Conservation (phyloP, 2,888 invertebrate species). For the Danaus chrysippus region DNA sequence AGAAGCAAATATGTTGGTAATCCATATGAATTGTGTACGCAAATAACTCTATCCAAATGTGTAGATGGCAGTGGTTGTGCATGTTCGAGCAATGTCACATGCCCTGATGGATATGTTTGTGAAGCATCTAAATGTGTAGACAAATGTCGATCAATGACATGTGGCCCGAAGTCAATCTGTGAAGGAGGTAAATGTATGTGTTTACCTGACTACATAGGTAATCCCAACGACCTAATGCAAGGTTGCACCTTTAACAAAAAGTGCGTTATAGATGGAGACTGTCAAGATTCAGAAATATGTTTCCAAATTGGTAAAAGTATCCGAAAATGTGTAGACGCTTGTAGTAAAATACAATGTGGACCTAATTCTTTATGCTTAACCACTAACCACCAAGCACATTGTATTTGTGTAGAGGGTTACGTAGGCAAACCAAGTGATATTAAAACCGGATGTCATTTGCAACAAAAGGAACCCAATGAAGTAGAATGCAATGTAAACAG, state of each 20-base stretch:
- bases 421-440: constrained; percentile 90
- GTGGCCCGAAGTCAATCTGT: constrained; percentile 90
- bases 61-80: constrained; percentile 83
- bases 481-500: constrained; percentile 82
- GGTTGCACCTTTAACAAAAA: constrained; percentile 88
- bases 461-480: constrained; percentile 78
- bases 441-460: constrained; percentile 86
- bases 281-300: constrained; percentile 91
- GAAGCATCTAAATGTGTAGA: constrained; percentile 86
- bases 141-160: constrained; percentile 85
- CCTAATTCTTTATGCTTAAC: constrained; percentile 93
- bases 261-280: constrained; percentile 90
- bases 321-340: constrained; percentile 92
- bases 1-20: constrained; percentile 91
- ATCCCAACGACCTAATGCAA: constrained; percentile 82
- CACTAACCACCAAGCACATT: constrained; percentile 90
- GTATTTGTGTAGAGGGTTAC: constrained; percentile 91
- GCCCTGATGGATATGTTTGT: constrained; percentile 88
- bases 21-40: constrained; percentile 90
- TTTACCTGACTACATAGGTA: constrained; percentile 86
- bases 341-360: constrained; percentile 92
- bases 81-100: constrained; percentile 84
- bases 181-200: constrained; percentile 89
- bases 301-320: constrained; percentile 89
- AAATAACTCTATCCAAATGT: constrained; percentile 84